These are phyloP conservation scores for Otis tarda DNA, from an alignment of 2,113 vertebrate species.

Conservation along the genomic window DNA sequence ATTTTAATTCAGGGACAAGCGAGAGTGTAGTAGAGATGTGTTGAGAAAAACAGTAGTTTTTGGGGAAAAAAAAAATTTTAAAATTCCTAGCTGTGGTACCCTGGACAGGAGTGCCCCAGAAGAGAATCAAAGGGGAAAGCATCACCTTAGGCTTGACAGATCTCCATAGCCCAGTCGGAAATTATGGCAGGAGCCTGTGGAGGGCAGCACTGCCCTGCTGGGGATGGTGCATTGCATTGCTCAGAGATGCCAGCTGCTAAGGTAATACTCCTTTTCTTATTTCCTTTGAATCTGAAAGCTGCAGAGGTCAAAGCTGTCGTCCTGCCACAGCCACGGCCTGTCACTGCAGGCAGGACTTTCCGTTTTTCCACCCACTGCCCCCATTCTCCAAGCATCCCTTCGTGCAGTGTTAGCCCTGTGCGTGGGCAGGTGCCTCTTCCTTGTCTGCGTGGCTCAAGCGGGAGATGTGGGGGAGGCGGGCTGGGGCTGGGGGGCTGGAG, in stretches of 20 bases:
- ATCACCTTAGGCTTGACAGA: background rate
- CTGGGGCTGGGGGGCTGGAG: background rate
- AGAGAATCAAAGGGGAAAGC: background rate
- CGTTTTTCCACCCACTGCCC: background rate
- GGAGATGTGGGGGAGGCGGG: background rate
- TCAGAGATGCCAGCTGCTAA: constrained; percentile 36
- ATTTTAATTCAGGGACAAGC: background rate
- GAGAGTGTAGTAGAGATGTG: background rate
- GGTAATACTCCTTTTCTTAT: constrained; percentile 36
- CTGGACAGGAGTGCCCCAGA: background rate
- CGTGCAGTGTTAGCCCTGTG: fast-evolving
- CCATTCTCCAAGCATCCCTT: background rate
- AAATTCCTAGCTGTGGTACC: background rate
- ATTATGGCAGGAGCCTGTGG: background rate
- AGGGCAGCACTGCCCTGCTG: constrained; percentile 17
- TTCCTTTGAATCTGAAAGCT: constrained; percentile 5
- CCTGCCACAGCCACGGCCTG: background rate
- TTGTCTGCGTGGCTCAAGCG: background rate
- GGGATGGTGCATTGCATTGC: background rate
- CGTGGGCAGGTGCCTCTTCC: background rate
- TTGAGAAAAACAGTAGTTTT: background rate
- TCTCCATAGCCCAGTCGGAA: background rate
- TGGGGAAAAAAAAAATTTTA: no score
- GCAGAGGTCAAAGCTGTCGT: background rate
- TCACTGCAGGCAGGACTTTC: background rate